Conservation (phyloP, 2,888 invertebrate genomes). For the Athripsodes cinereus region DNA sequence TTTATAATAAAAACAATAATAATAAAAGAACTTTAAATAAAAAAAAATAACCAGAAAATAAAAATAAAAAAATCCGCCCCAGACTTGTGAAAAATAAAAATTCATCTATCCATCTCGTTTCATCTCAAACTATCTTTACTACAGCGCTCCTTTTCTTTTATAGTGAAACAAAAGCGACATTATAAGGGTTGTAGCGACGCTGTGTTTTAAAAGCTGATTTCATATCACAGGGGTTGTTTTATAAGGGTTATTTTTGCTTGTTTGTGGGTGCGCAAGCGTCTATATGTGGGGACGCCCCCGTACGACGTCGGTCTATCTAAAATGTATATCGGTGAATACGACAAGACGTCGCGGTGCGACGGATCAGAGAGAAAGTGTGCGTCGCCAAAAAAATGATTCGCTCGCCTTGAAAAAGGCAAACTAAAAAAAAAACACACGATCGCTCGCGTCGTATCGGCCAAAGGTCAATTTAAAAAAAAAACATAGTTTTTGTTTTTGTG, state of each 20-base stretch:
- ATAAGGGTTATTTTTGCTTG: slow-evolving; percentile 11
- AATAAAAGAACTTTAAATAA: slow-evolving; percentile 15
- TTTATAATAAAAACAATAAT: slow-evolving; percentile 18
- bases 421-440: slow-evolving; percentile 14
- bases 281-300: slow-evolving; percentile 15
- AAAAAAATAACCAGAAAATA: slow-evolving; percentile 18
- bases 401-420: slow-evolving; percentile 20
- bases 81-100: slow-evolving; percentile 26
- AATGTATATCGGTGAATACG: slow-evolving; percentile 14
- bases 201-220: neutral
- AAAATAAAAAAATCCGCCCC: slow-evolving; percentile 26
- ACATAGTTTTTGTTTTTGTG: neutral
- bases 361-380: slow-evolving; percentile 22
- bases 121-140: slow-evolving; percentile 15
- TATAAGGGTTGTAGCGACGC: slow-evolving; percentile 9
- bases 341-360: slow-evolving; percentile 22
- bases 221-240: neutral
- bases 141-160: slow-evolving; percentile 23
- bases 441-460: slow-evolving; percentile 6
- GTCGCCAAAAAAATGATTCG: slow-evolving; percentile 21
- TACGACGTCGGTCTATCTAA: slow-evolving; percentile 13
- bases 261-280: slow-evolving; percentile 18
- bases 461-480: slow-evolving; percentile 3
- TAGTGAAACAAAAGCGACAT: slow-evolving; percentile 7
- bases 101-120: slow-evolving; percentile 19